Percentiles rank a stretch among this genome's conserved stretches.
Evolutionary conservation across 2,888 invertebrate species (phyloP).

Genomic region (Meandrusa payeni): DNA sequence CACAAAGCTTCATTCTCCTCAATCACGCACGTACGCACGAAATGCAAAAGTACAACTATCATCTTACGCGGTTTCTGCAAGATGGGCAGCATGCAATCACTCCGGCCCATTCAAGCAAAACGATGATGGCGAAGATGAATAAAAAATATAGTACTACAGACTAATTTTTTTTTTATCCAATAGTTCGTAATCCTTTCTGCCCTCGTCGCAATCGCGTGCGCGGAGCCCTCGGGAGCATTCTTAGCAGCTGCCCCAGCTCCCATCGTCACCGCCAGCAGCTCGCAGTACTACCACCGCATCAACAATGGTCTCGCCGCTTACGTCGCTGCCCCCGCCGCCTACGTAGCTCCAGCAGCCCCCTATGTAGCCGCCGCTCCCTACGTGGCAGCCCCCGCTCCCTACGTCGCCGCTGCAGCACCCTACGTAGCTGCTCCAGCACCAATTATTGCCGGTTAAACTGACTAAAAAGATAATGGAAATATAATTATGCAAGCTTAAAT

Average conservation of each 20-base stretch:
- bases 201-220: constrained; percentile 48
- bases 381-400: constrained; percentile 42
- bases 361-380: constrained; percentile 38
- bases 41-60: no score
- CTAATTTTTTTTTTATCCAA: not conserved
- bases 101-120: no score
- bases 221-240: constrained; percentile 57
- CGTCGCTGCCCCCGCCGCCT: constrained; percentile 63
- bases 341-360: constrained; percentile 48
- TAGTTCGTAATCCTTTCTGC: constrained; percentile 61
- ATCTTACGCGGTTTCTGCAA: no score
- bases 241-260: constrained; percentile 66
- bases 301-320: constrained; percentile 77
- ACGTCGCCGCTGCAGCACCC: constrained; percentile 42
- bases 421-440: constrained; percentile 36
- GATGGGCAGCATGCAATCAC: no score
- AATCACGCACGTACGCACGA: no score
- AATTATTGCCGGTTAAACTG: constrained; percentile 29
- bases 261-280: constrained; percentile 83
- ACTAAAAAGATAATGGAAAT: constrained; percentile 28
- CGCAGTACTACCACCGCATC: constrained; percentile 84
- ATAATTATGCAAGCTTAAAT: constrained; percentile 26
- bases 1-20: no score
- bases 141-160: no score
- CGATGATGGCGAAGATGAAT: no score